These are phyloP conservation scores for Mesoclemmys tuberculata DNA, from an alignment of 2,113 vertebrate genomes.

Conservation along the genomic window DNA sequence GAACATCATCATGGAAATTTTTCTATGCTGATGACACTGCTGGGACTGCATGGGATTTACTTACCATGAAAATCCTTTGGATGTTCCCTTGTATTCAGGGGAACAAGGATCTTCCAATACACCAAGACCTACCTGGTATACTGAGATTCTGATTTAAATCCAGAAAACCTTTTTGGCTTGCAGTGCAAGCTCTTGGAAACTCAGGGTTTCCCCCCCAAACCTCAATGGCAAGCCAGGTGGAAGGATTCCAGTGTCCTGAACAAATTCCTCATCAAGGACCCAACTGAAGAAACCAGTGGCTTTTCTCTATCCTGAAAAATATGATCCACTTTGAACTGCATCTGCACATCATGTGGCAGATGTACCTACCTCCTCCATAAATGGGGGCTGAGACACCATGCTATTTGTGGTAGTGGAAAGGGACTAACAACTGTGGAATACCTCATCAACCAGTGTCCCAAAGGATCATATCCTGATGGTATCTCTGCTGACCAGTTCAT, in stretches of 20 bases:
- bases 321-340: not conserved
- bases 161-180: not conserved
- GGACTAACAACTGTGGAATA: not conserved
- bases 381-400: not conserved
- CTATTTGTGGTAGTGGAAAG: not conserved
- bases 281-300: not conserved
- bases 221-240: not conserved
- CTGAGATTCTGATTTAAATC: not conserved
- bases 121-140: not conserved
- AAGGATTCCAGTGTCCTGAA: not conserved
- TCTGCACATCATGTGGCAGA: not conserved
- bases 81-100: not conserved
- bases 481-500: not conserved
- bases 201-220: no score
- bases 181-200: not conserved
- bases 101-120: not conserved
- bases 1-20: not conserved
- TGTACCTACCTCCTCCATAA: not conserved
- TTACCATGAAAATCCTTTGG: not conserved
- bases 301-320: not conserved
- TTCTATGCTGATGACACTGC: not conserved
- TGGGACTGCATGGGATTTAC: not conserved
- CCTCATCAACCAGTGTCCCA: not conserved
- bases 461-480: not conserved
- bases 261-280: not conserved